Conservation (phyloP, 2,797 vertebrate genomes). For the Sternarchorhynchus goeldii region DNA sequence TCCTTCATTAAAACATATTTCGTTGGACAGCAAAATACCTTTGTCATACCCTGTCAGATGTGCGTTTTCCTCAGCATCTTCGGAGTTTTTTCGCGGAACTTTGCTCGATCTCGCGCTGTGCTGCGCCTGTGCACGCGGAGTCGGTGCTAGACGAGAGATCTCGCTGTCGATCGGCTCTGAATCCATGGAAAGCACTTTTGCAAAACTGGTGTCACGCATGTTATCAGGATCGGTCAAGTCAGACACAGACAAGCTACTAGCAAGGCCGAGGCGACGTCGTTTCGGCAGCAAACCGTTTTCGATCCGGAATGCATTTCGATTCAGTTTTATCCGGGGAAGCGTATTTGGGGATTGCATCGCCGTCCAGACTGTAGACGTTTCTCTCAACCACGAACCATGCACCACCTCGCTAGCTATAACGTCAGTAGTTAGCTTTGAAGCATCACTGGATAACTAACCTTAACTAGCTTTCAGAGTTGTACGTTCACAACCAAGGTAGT, state of each 20-base stretch:
- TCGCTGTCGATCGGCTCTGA: not conserved
- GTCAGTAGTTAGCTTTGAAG: too few species aligned
- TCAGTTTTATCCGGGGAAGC: constrained; percentile 38
- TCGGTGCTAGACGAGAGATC: not conserved
- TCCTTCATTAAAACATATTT: constrained; percentile 4
- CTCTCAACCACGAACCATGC: too few species aligned
- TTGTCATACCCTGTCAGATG: constrained; percentile 5
- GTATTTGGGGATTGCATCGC: constrained; percentile 15
- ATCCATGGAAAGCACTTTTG: not conserved
- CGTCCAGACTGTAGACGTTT: not conserved
- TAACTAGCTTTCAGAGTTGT: too few species aligned
- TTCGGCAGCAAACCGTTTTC: constrained; percentile 21
- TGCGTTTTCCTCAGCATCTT: not conserved
- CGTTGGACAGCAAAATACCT: constrained; percentile 28
- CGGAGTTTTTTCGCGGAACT: not conserved
- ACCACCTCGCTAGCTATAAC: too few species aligned
- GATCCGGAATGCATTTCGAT: constrained; percentile 29
- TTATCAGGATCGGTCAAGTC: not conserved
- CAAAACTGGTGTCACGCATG: not conserved
- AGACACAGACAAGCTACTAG: not conserved
- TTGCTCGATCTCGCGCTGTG: not conserved
- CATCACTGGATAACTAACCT: too few species aligned
- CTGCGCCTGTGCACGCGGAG: not conserved
- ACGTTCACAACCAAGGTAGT: too few species aligned
- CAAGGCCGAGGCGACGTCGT: constrained; percentile 31